Conservation (phyloP, 2,113 vertebrate genomes). For the Sarotherodon lohbergeri region DNA sequence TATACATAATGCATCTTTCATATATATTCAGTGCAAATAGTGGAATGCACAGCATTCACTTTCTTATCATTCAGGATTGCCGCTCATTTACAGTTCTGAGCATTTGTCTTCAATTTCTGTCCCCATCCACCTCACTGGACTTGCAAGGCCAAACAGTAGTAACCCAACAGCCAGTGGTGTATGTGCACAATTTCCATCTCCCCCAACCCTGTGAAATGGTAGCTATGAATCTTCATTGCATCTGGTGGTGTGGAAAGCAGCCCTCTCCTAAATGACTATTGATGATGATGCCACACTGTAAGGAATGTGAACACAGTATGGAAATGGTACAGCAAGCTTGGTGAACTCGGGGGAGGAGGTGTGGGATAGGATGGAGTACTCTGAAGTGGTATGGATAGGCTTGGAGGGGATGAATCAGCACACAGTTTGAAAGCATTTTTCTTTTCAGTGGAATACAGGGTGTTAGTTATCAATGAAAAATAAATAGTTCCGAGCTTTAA, state of each 20-base stretch:
- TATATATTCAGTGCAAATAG: background rate
- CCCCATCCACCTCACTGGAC: slow-evolving; percentile 27
- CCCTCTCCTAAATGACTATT: slow-evolving; percentile 74
- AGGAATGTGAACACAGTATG: slow-evolving; percentile 61
- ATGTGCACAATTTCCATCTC: slow-evolving; percentile 54
- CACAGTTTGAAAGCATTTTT: slow-evolving; percentile 17
- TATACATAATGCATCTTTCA: background rate
- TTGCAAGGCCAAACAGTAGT: slow-evolving; percentile 59
- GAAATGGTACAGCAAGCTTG: slow-evolving; percentile 45
- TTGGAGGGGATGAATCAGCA: slow-evolving; percentile 7
- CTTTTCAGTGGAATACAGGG: background rate
- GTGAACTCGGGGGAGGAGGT: background rate
- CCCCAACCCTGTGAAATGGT: slow-evolving; percentile 57
- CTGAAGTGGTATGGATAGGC: background rate
- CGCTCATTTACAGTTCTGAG: slow-evolving; percentile 42
- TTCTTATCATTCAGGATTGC: slow-evolving; percentile 15
- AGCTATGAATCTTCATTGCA: slow-evolving; percentile 78
- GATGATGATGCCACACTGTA: slow-evolving; percentile 67
- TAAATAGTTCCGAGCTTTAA: background rate
- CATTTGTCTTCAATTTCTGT: slow-evolving; percentile 47
- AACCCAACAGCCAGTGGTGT: slow-evolving; percentile 46
- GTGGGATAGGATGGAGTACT: background rate
- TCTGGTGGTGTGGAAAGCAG: slow-evolving; percentile 64
- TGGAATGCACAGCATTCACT: background rate
- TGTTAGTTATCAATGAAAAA: background rate